Evolutionary conservation across 2,113 vertebrate genomes (phyloP).

Genomic region (Nerophis ophidion): DNA sequence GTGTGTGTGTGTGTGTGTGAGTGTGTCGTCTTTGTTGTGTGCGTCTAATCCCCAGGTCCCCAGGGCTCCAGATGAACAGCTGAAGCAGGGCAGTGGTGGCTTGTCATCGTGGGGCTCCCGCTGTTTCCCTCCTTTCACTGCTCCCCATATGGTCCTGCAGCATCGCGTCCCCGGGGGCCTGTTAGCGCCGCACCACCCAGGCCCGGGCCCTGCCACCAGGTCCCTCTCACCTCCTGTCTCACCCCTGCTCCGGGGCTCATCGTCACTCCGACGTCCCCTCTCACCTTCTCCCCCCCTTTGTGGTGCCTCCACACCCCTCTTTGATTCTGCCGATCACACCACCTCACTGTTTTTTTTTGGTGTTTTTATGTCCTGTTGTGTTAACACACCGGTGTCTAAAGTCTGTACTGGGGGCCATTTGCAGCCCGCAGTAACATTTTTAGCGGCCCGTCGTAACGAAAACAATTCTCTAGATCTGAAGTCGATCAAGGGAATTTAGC

Average conservation of each 20-base stretch:
- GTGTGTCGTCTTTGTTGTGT: slow-evolving; percentile 65
- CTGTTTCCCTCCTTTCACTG: slow-evolving; percentile 83
- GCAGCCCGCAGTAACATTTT: no score
- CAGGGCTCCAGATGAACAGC: slow-evolving; percentile 88
- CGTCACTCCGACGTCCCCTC: slow-evolving; percentile 72
- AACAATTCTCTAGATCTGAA: no score
- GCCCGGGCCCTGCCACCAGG: slow-evolving; percentile 74
- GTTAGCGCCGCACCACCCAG: slow-evolving; percentile 88
- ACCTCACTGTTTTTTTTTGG: slow-evolving; percentile 28
- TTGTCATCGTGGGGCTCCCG: slow-evolving; percentile 84
- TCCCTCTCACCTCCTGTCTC: slow-evolving; percentile 65
- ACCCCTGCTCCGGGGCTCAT: slow-evolving; percentile 74
- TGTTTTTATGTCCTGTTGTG: slow-evolving; percentile 4
- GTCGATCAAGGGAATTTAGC: no score
- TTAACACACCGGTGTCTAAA: slow-evolving; percentile 4
- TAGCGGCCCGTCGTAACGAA: no score
- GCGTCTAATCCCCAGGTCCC: slow-evolving; percentile 78
- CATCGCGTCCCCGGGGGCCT: slow-evolving; percentile 84
- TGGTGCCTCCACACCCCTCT: slow-evolving; percentile 23
- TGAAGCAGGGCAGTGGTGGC: slow-evolving; percentile 80
- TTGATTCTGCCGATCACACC: slow-evolving; percentile 49
- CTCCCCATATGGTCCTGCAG: slow-evolving; percentile 96
- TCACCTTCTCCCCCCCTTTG: slow-evolving; percentile 31
- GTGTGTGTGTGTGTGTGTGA: slow-evolving; percentile 25
- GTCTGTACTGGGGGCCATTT: no score